These are phyloP conservation scores for Andricus curvator DNA, from an alignment of 2,888 invertebrate genomes.

Conservation along the genomic window DNA sequence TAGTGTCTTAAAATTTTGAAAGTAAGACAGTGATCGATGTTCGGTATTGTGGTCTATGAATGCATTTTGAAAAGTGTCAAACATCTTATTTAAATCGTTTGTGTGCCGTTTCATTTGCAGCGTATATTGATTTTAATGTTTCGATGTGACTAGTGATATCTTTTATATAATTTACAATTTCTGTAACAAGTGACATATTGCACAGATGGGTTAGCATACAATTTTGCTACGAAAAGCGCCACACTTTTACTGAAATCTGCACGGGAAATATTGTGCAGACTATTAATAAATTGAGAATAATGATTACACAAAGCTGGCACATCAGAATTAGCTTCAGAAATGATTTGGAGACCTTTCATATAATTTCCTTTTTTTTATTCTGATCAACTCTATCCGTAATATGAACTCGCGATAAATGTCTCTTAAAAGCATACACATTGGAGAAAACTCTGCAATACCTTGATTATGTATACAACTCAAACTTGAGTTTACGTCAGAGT, in stretches of 20 bases:
- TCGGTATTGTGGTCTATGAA: conserved; percentile 44
- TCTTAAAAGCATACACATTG: conserved; percentile 47
- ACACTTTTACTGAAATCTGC: no score
- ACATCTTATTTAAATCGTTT: neutral
- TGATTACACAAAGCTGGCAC: conserved; percentile 7
- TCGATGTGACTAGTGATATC: neutral
- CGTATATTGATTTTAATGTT: neutral
- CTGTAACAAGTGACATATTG: conserved; percentile 26
- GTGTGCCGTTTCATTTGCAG: neutral
- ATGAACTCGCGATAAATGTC: conserved; percentile 30
- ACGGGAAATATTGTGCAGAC: neutral
- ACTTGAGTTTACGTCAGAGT: conserved; percentile 24
- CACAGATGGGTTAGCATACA: no score
- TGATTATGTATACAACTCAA: conserved; percentile 41
- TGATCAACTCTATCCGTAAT: neutral
- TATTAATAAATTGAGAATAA: neutral
- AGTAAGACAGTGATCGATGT: conserved; percentile 43
- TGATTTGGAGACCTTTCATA: neutral
- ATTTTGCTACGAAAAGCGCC: no score
- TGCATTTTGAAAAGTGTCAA: conserved; percentile 36
- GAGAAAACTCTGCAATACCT: conserved; percentile 47
- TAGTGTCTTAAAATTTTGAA: conserved; percentile 43
- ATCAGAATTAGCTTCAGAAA: neutral
- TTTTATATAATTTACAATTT: neutral
- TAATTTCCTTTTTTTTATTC: neutral